These are phyloP conservation scores for Galagoides demidoff DNA, from an alignment of 2,797 vertebrate species.

Conservation along the genomic window DNA sequence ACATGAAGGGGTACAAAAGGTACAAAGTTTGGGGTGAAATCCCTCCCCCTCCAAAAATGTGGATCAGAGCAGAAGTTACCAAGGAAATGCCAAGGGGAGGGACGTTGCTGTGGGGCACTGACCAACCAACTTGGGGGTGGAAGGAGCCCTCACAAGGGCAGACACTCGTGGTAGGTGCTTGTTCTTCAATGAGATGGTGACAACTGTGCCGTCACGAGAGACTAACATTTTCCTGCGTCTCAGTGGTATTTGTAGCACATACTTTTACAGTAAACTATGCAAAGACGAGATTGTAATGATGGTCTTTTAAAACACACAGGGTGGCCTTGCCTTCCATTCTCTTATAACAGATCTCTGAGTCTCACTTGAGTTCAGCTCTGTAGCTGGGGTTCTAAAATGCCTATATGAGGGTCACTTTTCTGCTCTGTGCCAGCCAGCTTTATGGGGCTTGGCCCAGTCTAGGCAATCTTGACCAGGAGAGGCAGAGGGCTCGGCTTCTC, in stretches of 20 bases:
- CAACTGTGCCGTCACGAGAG: too few relatives aligned
- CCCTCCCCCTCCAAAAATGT: background rate
- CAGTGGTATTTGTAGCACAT: too few relatives aligned
- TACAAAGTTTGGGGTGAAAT: too few relatives aligned
- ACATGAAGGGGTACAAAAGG: too few relatives aligned
- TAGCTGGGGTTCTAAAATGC: background rate
- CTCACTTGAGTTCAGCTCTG: fast-evolving
- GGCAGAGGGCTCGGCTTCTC: too few relatives aligned
- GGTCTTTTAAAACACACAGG: background rate
- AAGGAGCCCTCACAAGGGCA: background rate
- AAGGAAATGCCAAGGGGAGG: too few relatives aligned
- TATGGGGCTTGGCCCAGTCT: fast-evolving
- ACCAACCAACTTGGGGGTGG: fast-evolving
- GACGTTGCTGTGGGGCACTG: background rate
- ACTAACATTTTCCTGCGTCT: background rate
- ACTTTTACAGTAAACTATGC: background rate
- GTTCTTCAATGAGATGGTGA: background rate
- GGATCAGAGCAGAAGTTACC: too few relatives aligned
- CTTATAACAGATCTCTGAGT: too few relatives aligned
- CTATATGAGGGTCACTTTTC: too few relatives aligned
- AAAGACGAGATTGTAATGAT: background rate
- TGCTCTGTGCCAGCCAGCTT: background rate
- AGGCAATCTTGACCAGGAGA: background rate
- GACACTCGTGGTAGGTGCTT: fast-evolving
- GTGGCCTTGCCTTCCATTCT: background rate